A percentile compares a stretch with the other conserved stretches of the same genome.
phyloP scores from a whole-genome alignment of 2,113 vertebrate genomes.

The Oceanodroma tethys region DNA sequence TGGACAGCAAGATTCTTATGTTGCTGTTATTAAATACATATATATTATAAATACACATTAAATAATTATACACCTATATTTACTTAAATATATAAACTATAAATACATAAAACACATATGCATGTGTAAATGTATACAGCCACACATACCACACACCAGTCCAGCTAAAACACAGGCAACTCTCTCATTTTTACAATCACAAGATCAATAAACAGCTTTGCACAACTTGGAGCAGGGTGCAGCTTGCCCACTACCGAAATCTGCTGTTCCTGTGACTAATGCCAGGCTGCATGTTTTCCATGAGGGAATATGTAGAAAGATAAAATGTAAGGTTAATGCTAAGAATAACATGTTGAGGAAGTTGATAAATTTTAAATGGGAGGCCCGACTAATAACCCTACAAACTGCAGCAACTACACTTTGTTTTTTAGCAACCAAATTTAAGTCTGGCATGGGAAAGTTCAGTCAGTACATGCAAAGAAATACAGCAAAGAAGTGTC shows the following conservation, averaged over 20 bases:
- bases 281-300: not conserved
- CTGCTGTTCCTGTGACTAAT: not conserved
- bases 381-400: not conserved
- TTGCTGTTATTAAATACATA: not conserved
- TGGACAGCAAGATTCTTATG: not conserved
- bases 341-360: not conserved
- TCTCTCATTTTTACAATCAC: not conserved
- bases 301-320: not conserved
- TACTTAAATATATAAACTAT: not conserved
- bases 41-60: not conserved
- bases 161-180: not conserved
- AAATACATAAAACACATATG: not conserved
- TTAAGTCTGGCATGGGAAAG: not conserved
- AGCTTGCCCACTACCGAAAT: not conserved
- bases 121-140: not conserved
- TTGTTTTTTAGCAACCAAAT: not conserved
- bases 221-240: not conserved
- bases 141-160: not conserved
- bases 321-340: not conserved
- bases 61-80: not conserved
- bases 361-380: not conserved
- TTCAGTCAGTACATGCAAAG: not conserved
- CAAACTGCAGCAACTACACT: not conserved
- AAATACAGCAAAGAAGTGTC: not conserved
- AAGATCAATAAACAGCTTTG: constrained; percentile 2